phyloP scores from a whole-genome alignment of 1,140 invertebrate species.

The Vollenhovia emeryi region DNA sequence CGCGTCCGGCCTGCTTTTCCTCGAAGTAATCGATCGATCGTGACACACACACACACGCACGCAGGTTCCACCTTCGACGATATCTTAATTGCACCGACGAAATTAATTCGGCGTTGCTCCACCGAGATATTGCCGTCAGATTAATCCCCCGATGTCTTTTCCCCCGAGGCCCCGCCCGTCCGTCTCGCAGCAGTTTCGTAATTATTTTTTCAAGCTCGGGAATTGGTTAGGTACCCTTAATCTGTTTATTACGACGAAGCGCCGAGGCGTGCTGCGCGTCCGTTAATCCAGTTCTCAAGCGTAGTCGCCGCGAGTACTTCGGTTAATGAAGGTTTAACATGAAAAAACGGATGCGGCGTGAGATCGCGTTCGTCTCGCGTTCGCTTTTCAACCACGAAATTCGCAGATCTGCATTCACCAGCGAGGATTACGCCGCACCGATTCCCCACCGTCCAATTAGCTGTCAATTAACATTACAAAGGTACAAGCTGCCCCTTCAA shows the following conservation, averaged over 20 bases:
- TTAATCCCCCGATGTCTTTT: slow-evolving; percentile 47
- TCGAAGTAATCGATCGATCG: slow-evolving; percentile 44
- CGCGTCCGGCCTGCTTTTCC: slow-evolving; percentile 41
- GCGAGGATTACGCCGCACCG: background rate
- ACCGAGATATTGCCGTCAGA: slow-evolving; percentile 50
- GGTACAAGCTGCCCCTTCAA: slow-evolving; percentile 25
- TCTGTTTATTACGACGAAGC: slow-evolving; percentile 51
- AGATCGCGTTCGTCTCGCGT: slow-evolving; percentile 11
- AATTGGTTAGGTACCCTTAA: slow-evolving; percentile 56
- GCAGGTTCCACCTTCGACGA: slow-evolving; percentile 44
- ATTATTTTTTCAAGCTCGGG: slow-evolving; percentile 52
- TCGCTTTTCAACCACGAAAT: background rate
- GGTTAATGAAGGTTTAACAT: slow-evolving; percentile 51
- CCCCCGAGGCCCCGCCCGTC: background rate
- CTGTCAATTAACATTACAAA: slow-evolving; percentile 52
- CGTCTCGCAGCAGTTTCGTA: slow-evolving; percentile 40
- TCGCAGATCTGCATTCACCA: slow-evolving; percentile 18
- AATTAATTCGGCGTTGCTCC: slow-evolving; percentile 53
- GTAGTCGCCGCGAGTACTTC: slow-evolving; percentile 29
- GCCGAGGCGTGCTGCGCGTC: slow-evolving; percentile 24
- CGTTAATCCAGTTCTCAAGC: slow-evolving; percentile 53
- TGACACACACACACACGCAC: slow-evolving; percentile 26
- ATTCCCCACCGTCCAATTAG: slow-evolving; percentile 36
- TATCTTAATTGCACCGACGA: slow-evolving; percentile 57
- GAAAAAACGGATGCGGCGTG: slow-evolving; percentile 23